Conservation (phyloP, 2,797 vertebrate genomes). For the Myoxocephalus aenaeus region DNA sequence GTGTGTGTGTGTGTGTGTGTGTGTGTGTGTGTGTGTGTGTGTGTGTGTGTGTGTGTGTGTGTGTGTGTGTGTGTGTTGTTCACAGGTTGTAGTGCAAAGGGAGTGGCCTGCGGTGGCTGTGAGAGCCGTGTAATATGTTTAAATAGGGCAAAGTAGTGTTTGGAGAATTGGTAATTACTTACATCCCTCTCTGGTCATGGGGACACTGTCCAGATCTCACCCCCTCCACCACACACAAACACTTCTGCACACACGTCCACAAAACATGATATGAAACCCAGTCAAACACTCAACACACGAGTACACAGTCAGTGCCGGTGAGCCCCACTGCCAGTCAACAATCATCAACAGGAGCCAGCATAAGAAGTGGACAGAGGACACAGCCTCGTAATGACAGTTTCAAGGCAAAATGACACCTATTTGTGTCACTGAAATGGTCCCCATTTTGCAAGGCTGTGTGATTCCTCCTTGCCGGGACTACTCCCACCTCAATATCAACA, state of each 20-base stretch:
- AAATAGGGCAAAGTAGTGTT: conserved; percentile 90
- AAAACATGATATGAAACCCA: conserved; percentile 33
- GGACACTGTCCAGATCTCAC: conserved; percentile 89
- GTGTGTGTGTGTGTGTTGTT: conserved; percentile 57
- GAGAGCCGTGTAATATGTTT: conserved; percentile 88
- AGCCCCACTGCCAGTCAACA: conserved; percentile 55
- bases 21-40: conserved; percentile 40
- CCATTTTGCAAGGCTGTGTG: neutral
- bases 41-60: conserved; percentile 26
- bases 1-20: conserved; percentile 41
- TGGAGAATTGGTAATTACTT: conserved; percentile 93
- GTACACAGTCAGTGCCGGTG: conserved; percentile 38
- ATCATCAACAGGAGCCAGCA: conserved; percentile 59
- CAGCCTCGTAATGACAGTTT: neutral
- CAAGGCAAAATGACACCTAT: neutral
- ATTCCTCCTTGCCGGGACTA: neutral
- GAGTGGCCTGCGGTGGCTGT: conserved; percentile 73
- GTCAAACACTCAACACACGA: conserved; percentile 36
- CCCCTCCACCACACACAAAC: conserved; percentile 49
- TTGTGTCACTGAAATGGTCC: neutral
- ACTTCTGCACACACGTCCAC: conserved; percentile 40
- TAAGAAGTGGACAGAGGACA: conserved; percentile 11
- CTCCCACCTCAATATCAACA: neutral
- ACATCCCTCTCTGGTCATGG: conserved; percentile 89
- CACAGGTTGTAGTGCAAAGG: conserved; percentile 72